Conservation (phyloP, 2,888 invertebrate species). For the Ormyrus labotus region DNA sequence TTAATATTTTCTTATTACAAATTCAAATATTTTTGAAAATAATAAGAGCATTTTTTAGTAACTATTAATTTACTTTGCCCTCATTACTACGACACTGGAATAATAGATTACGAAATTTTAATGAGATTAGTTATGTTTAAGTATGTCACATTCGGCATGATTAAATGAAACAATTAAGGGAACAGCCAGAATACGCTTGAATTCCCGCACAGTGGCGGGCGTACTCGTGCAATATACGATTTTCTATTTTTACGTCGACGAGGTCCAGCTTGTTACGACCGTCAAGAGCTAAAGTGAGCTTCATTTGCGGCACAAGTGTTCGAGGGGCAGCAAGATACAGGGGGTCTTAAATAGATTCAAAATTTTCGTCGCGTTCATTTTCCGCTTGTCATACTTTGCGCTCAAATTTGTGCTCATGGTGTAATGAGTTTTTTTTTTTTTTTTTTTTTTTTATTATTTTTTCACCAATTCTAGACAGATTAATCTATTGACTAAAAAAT, state of each 20-base stretch:
- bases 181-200: background rate
- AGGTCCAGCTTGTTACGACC: constrained; percentile 31
- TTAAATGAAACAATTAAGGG: background rate
- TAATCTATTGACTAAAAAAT: background rate
- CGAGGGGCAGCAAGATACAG: constrained; percentile 31
- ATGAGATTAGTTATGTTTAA: background rate
- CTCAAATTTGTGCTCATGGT: too few relatives aligned
- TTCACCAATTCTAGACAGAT: background rate
- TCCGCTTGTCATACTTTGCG: background rate
- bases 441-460: too few relatives aligned
- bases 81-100: background rate
- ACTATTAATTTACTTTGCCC: too few relatives aligned
- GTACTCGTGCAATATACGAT: background rate
- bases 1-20: too few relatives aligned
- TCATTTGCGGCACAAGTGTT: constrained; percentile 30
- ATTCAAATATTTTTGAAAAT: too few relatives aligned
- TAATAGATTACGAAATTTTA: background rate
- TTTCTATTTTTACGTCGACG: constrained; percentile 40
- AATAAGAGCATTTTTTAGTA: too few relatives aligned
- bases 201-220: background rate
- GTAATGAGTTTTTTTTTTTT: too few relatives aligned
- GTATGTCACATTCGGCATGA: background rate
- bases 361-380: constrained; percentile 26
- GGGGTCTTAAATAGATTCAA: constrained; percentile 39
- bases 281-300: constrained; percentile 45